Evolutionary conservation across 2,797 vertebrate species (phyloP), one percentile per base, ranked within the genome.

Genomic region (Geotrypetes seraphini): DNA sequence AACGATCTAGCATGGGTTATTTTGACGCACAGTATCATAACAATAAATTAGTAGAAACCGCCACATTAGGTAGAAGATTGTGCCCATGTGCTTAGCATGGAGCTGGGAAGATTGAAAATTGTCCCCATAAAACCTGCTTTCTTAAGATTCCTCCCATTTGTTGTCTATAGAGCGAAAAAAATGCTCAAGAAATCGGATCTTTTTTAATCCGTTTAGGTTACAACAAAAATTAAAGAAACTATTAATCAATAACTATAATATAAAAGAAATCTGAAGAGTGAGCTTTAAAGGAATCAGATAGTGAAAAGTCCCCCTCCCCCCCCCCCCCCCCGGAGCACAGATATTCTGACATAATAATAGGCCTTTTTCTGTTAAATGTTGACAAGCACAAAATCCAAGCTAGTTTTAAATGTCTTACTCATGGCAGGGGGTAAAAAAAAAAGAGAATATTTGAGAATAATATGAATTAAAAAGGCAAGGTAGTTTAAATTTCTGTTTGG

Each of bases 401-500:
- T 36, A 39, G 7, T 31, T 45, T 53, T 66, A 69, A 72, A 75
- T 1, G 55, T 25, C 66, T 75, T 60, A 64, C 66, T 78, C 66
- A 65, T 56, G 56, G 52, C 35, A 65, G 60, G 53, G 58, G 53
- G 46, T 29, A 68, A 37, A 63, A 60, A n/a, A n/a, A n/a, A 70
- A 66, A 54, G 53, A 55, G 63, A 70, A 64, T 78, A 62, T 67
- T 70, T 78, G 71, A 79, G 66, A 74, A 75, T 78, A 73, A 73
- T 75, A 56, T 68, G 71, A 71, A 75, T 78, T 78, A 73, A 79
- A 83, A 79, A 78, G 67, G 67, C 71, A 59, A 79, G 75, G 78
- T 78, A 75, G 73, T 76, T 79, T 78, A 81, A 79, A 79, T 81
- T 83, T 81, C 71, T 78, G 68, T 78, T 79, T 79, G 78, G 75